Evolutionary conservation across 2,797 vertebrate genomes (phyloP), one percentile per base, ranked within the genome.

Genomic region (Clangula hyemalis): DNA sequence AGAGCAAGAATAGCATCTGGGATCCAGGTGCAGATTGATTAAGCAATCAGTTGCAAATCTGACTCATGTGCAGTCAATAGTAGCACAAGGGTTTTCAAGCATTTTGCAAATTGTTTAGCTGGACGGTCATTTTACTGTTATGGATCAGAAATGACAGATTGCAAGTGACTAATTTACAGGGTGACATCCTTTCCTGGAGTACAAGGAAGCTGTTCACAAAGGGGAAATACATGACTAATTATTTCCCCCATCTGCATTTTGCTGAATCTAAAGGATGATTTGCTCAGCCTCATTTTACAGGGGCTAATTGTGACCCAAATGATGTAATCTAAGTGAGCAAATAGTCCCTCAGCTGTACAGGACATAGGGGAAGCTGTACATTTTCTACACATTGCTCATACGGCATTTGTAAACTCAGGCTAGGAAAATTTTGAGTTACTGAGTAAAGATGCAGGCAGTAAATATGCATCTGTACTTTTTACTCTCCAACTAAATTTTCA

Each of bases 81-180:
- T 1, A 91, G 57, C 72, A 58, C 20, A 75, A 69, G n/a, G 34
- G 15, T 89, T 94, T 94, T 71, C 57, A 89, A 81, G 78, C 1
- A 0, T 57, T 94, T 43, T 92, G 85, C 88, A 94, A 85, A 93
- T 92, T 60, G 61, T 85, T 94, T 84, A 85, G 39, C 73, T 90
- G 72, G 69, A 65, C 6, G 1, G 28, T 70, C 24, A 81, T 93
- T 90, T 94, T 89, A 87, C 41, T 45, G 53, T 39, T 82, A 70
- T 54, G 74, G 87, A 95, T 93, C 84, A 94, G 84, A 94, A 90
- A 95, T 91, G 79, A 88, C 85, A 95, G 76, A 89, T 81, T 94
- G 69, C 79, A 85, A 93, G 70, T 80, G 88, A 93, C 62, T 95
- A 74, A 82, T 94, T 94, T 90, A 72, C 41, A 78, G 90, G 74